Evolutionary conservation across 2,113 vertebrate species (phyloP).

Genomic region (Protobothrops flavoviridis): DNA sequence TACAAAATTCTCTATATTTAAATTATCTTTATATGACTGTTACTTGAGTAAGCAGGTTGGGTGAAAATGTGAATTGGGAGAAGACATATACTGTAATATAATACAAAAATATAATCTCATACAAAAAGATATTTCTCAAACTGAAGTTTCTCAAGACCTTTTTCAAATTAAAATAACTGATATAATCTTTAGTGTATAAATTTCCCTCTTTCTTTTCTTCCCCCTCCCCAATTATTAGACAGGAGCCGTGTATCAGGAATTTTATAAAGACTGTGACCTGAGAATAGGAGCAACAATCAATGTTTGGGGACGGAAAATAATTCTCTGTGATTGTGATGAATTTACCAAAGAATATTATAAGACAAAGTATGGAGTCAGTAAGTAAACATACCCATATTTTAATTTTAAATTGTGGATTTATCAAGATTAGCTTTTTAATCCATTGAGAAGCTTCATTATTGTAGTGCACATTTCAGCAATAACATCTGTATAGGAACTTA

Average conservation of each 20-base stretch:
- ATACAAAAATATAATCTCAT: neutral
- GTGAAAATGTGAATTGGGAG: conserved; percentile 1
- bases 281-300: conserved; percentile 81
- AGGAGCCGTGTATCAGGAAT: conserved; percentile 77
- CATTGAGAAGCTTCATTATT: conserved; percentile 7
- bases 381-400: conserved; percentile 62
- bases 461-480: conserved; percentile 42
- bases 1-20: neutral
- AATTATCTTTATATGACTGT: neutral
- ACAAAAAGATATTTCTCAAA: neutral
- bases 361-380: conserved; percentile 85
- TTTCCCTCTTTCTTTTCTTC: neutral
- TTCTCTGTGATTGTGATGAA: conserved; percentile 87
- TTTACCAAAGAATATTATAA: conserved; percentile 90
- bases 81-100: neutral
- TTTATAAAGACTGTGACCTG: conserved; percentile 88
- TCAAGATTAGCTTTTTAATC: neutral
- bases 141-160: neutral
- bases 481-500: conserved; percentile 43
- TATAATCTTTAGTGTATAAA: conserved; percentile 11
- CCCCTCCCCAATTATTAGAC: conserved; percentile 73
- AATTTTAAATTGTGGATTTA: conserved; percentile 31
- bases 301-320: conserved; percentile 85
- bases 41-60: neutral
- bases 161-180: conserved; percentile 25